Conservation (phyloP, 1,140 invertebrate species). For the Helicorthomorpha holstii region DNA sequence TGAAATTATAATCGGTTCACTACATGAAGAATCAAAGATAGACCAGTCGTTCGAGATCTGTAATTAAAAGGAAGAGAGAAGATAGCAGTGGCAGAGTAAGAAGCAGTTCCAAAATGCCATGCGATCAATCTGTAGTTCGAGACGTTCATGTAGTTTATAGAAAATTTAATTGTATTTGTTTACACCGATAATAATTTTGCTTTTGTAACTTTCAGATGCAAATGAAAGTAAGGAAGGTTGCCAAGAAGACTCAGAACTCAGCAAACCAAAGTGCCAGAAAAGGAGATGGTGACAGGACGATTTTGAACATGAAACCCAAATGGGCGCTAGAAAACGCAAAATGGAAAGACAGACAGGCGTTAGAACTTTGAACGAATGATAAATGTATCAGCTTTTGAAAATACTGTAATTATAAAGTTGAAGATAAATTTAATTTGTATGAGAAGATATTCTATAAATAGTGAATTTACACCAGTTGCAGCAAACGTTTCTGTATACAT, state of each 20-base stretch:
- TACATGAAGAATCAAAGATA: too few species aligned
- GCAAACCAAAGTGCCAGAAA: slow-evolving; percentile 71
- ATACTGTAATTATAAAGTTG: too few species aligned
- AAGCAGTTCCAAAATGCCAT: slow-evolving; percentile 37
- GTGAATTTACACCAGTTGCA: too few species aligned
- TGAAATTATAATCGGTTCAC: slow-evolving; percentile 9
- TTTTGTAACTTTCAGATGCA: slow-evolving; percentile 45
- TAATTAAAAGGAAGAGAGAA: slow-evolving; percentile 39
- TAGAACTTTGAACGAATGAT: too few species aligned
- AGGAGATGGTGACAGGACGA: slow-evolving; percentile 92
- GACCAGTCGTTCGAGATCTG: slow-evolving; percentile 20
- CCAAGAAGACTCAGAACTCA: slow-evolving; percentile 65
- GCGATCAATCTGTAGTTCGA: slow-evolving; percentile 70
- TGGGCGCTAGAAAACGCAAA: slow-evolving; percentile 88
- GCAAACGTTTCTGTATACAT: too few species aligned
- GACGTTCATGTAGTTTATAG: slow-evolving; percentile 42
- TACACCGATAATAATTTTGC: background rate
- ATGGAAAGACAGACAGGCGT: slow-evolving; percentile 76
- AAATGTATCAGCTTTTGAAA: too few species aligned
- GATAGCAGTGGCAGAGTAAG: slow-evolving; percentile 35
- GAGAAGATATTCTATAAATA: too few species aligned
- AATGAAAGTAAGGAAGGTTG: slow-evolving; percentile 58
- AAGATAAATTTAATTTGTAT: too few species aligned
- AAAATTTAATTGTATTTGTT: background rate
- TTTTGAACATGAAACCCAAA: slow-evolving; percentile 82